Evolutionary conservation across 2,888 invertebrate species (phyloP), one percentile per base, ranked within the genome.

Genomic region (Trisateles emortualis): DNA sequence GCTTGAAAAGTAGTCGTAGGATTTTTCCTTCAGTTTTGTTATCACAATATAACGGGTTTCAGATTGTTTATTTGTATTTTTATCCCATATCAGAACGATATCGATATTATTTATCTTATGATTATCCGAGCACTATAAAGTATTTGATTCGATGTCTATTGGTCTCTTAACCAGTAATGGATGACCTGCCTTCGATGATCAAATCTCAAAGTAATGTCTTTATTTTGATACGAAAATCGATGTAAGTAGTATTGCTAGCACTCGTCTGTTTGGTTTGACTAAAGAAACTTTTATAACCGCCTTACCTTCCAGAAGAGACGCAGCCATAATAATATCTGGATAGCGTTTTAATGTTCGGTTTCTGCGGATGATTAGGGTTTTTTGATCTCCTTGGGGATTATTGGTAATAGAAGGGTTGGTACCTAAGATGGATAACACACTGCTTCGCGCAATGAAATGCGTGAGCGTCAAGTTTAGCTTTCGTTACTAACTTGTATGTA

Each of bases 1-100:
- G 50, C 41, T 68, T 59, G 45, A 56, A 47, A 59, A 51, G 40
- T 40, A 39, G 19, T 10, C 24, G 32, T n/a, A 32, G n/a, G n/a
- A 22, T 11, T 47, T 48, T 40, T 24, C 17, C 22, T 22, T 22
- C 22, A 11, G 40, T 32, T 32, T 48, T 48, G 47, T 40, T 48
- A 40, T 40, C 24, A 41, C 40, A 26, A 11, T n/a, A 17, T 41
- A 48, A 48, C 41, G 26, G 40, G 33, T 48, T 9, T 16, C 24
- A 35, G 32, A 41, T 48, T 32, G 26, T 48, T 48, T 48, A 48
- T 40, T 48, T 22, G 32, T 40, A 40, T 8, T 40, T 19, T 40
- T 24, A 11, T 13, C 39, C 16, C 22, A 40, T 40, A 33, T 14
- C 11, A n/a, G 26, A 14, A 10, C 24, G 11, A 26, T 10, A n/a